Evolutionary conservation across 2,888 invertebrate species (phyloP).

Genomic region (Calameuta filiformis): DNA sequence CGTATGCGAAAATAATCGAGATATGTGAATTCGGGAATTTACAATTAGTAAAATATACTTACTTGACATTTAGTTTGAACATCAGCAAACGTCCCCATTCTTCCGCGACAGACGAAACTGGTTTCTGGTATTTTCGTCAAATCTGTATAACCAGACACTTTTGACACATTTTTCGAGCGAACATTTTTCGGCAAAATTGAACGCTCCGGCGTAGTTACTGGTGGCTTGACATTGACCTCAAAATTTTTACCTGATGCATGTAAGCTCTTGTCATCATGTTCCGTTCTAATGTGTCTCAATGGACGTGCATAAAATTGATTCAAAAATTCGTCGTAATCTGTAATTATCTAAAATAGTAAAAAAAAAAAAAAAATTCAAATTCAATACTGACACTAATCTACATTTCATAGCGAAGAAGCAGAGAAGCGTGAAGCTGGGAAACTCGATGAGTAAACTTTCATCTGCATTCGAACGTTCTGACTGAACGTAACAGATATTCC

Average conservation of each 20-base stretch:
- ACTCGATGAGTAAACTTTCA: not conserved
- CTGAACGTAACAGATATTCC: not conserved
- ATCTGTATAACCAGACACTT: conserved; percentile 32
- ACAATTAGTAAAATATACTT: conserved; percentile 26
- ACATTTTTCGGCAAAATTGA: not conserved
- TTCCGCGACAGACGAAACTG: conserved; percentile 78
- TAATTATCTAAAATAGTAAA: conserved; percentile 38
- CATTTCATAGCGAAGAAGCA: not conserved
- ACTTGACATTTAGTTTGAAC: conserved; percentile 88
- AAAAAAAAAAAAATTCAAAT: not conserved
- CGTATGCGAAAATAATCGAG: not conserved
- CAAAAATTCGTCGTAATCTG: conserved; percentile 49
- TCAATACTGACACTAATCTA: not conserved
- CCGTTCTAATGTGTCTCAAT: conserved; percentile 30
- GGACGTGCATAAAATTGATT: conserved; percentile 43
- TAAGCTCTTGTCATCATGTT: conserved; percentile 6
- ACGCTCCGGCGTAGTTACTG: not conserved
- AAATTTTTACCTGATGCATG: conserved; percentile 9
- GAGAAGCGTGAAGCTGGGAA: not conserved
- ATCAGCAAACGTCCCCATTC: conserved; percentile 87
- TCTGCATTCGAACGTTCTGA: not conserved
- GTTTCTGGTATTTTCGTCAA: conserved; percentile 74
- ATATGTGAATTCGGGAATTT: not conserved
- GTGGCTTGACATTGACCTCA: not conserved
- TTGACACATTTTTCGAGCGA: not conserved